Evolutionary conservation across 2,797 vertebrate genomes (phyloP).

Genomic region (Salarias fasciatus): DNA sequence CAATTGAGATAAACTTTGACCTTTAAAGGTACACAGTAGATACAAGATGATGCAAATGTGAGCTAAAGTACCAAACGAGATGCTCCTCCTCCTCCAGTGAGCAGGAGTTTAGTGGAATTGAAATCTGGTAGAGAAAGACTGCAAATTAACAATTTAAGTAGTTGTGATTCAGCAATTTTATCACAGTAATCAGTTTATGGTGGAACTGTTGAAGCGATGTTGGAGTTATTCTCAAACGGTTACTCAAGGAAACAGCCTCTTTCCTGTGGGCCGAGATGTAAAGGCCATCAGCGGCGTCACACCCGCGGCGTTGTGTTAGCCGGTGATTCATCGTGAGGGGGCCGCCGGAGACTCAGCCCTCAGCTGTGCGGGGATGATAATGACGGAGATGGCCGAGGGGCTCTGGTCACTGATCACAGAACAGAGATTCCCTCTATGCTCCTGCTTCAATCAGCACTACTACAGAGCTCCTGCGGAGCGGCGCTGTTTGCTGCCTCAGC

Average conservation of each 20-base stretch:
- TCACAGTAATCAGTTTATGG: no score
- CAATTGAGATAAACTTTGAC: no score
- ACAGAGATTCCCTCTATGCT: slow-evolving; percentile 48
- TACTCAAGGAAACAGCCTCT: slow-evolving; percentile 43
- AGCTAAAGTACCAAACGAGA: no score
- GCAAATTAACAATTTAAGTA: no score
- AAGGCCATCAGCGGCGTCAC: slow-evolving; percentile 27
- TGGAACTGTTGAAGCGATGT: no score
- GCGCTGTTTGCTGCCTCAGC: slow-evolving; percentile 40
- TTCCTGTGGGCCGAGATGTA: slow-evolving; percentile 46
- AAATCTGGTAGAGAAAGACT: no score
- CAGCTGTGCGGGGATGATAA: slow-evolving; percentile 40
- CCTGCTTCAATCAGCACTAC: slow-evolving; percentile 31
- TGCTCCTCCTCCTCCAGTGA: no score
- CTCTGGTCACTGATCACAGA: slow-evolving; percentile 55
- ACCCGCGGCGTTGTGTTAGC: slow-evolving; percentile 30
- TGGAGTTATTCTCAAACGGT: neutral
- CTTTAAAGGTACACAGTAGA: no score
- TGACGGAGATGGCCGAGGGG: slow-evolving; percentile 47
- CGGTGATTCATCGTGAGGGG: slow-evolving; percentile 23
- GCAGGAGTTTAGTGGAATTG: no score
- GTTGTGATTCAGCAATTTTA: no score
- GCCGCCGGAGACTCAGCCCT: slow-evolving; percentile 38
- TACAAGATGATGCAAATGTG: no score
- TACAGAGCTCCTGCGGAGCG: slow-evolving; percentile 16